Evolutionary conservation across 37 sponge, comb jelly and placozoan species (phyloP), one percentile per base, ranked within the genome.

Genomic region (Halisarca cf. caerulea): DNA sequence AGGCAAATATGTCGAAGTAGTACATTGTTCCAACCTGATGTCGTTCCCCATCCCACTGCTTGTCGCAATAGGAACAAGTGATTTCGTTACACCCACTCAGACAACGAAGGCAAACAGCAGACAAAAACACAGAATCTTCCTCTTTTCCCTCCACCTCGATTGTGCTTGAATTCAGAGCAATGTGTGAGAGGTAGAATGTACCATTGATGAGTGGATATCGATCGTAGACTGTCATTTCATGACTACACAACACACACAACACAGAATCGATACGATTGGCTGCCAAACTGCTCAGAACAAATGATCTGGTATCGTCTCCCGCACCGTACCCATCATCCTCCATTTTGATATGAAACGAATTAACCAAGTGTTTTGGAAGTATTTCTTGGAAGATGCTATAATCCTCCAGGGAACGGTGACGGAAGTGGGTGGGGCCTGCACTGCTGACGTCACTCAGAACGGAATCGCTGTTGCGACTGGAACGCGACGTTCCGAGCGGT

Each of bases 1-100:
- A 86, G 7, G 96, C 90, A 81, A 98, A 94, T 25, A 98, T 69
- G 84, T 98, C 96, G 78, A 91, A 98, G 42, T 69, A 89, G 84
- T 98, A 98, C 86, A 95, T 88, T 32, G 95, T 94, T 11, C 98
- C 98, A 11, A 98, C 80, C 62, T 95, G 98, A 78, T 93, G 96
- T 35, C 61, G 61, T 33, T 82, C 74, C 21, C 96, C 98, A 15
- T 94, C 84, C 98, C 98, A 98, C 3, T 38, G 61, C 33, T 41
- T 82, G 30, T 80, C 80, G 78, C 98, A 98, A 78, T 72, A 90
- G 55, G 59, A 66, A 66, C 97, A 96, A 21, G 82, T 54, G 44
- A 93, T 87, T 42, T 35, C 73, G 62, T 91, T 96, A 27, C 53
- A 35, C 20, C 97, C 97, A 18, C 84, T 84, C 84, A 96, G 11